phyloP scores from a whole-genome alignment of 1,140 invertebrate genomes.

The Zophobas morio region DNA sequence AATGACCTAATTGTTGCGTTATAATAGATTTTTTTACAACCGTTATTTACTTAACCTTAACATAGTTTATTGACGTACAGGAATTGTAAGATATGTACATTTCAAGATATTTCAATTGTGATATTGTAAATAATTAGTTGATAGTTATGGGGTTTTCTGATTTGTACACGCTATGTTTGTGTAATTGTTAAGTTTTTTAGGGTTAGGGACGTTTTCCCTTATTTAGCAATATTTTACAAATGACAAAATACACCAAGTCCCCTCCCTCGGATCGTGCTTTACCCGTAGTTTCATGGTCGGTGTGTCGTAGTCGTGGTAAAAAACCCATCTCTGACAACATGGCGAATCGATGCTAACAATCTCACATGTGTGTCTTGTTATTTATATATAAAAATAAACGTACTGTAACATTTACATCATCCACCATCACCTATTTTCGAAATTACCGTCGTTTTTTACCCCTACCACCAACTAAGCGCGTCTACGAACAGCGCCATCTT shows the following conservation, averaged over 20 bases:
- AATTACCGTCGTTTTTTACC: slow-evolving; percentile 25
- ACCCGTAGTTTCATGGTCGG: slow-evolving; percentile 10
- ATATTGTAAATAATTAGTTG: slow-evolving; percentile 60
- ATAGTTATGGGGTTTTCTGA: slow-evolving; percentile 34
- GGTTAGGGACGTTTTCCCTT: slow-evolving; percentile 49
- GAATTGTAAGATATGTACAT: slow-evolving; percentile 59
- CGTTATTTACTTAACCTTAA: neutral
- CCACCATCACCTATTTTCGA: slow-evolving; percentile 35
- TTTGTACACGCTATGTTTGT: slow-evolving; percentile 49
- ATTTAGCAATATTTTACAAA: slow-evolving; percentile 52
- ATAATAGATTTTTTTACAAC: slow-evolving; percentile 46
- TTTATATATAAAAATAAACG: slow-evolving; percentile 44
- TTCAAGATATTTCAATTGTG: slow-evolving; percentile 56
- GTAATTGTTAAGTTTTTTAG: slow-evolving; percentile 46
- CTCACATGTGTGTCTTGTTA: slow-evolving; percentile 60
- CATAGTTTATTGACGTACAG: slow-evolving; percentile 21
- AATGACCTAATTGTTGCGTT: slow-evolving; percentile 53
- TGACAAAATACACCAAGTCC: slow-evolving; percentile 32
- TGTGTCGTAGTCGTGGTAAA: slow-evolving; percentile 20
- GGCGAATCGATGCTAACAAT: slow-evolving; percentile 46
- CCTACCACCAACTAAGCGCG: slow-evolving; percentile 21
- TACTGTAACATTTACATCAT: slow-evolving; percentile 26
- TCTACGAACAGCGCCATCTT: slow-evolving; percentile 24
- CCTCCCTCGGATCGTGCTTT: slow-evolving; percentile 18
- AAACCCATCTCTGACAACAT: slow-evolving; percentile 43